Conservation (phyloP, 2,888 invertebrate genomes). For the Zelleria hepariella region DNA sequence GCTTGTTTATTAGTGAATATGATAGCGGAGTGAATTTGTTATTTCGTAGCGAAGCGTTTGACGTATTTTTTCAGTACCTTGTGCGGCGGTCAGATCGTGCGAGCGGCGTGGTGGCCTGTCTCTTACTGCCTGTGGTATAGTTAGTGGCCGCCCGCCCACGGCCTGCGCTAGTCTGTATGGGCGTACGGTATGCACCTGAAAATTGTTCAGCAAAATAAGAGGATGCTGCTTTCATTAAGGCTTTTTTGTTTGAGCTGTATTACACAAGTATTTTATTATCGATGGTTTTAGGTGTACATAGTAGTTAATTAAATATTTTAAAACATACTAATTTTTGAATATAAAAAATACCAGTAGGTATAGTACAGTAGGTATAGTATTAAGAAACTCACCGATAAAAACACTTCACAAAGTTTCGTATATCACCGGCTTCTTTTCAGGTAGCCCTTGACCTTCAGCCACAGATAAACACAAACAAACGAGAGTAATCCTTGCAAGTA, state of each 20-base stretch:
- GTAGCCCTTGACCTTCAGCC: no score
- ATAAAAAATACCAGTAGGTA: no score
- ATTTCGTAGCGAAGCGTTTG: slow-evolving; percentile 32
- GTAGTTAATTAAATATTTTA: no score
- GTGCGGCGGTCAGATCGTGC: slow-evolving; percentile 66
- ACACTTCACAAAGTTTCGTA: no score
- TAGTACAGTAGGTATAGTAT: no score
- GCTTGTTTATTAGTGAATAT: slow-evolving; percentile 31
- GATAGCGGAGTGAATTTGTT: neutral
- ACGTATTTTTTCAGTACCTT: slow-evolving; percentile 44
- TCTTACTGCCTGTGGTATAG: slow-evolving; percentile 66
- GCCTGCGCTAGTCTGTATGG: slow-evolving; percentile 5
- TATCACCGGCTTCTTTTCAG: no score
- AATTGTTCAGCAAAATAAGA: neutral
- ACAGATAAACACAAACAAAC: neutral
- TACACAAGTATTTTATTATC: no score
- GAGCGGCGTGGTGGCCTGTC: slow-evolving; percentile 64
- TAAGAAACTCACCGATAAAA: neutral
- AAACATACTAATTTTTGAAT: no score
- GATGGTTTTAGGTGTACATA: no score
- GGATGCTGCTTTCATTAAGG: neutral
- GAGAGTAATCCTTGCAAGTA: neutral
- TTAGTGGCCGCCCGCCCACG: slow-evolving; percentile 45
- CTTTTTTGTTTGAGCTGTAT: no score
- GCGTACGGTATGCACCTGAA: slow-evolving; percentile 44